Evolutionary conservation across 2,797 vertebrate genomes (phyloP).

Genomic region (Enoplosus armatus): DNA sequence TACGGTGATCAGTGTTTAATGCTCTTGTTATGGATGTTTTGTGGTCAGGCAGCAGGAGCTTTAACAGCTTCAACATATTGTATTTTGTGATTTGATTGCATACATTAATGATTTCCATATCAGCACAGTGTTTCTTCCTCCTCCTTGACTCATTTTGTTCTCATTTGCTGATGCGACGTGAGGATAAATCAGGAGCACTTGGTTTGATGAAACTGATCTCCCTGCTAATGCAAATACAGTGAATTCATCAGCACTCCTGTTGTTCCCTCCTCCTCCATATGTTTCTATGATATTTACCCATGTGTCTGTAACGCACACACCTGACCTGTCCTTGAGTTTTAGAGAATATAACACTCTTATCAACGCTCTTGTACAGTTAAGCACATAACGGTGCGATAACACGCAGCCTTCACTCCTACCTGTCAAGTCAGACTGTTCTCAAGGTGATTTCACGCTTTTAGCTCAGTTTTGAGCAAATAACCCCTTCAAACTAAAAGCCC

Average conservation of each 20-base stretch:
- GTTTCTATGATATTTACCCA: not conserved
- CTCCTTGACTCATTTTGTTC: not conserved
- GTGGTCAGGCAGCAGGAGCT: not conserved
- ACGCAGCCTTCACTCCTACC: not conserved
- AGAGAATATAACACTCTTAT: conserved; percentile 39
- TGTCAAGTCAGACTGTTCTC: conserved; percentile 16
- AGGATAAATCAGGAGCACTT: too few relatives aligned
- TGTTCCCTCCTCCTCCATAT: not conserved
- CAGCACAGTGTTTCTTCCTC: not conserved
- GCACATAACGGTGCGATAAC: conserved; percentile 37
- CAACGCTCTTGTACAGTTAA: conserved; percentile 27
- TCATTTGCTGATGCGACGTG: not conserved
- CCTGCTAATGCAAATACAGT: not conserved
- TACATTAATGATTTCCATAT: not conserved
- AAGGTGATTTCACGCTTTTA: conserved; percentile 4
- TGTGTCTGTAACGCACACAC: not conserved
- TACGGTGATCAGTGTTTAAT: not conserved
- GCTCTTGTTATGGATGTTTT: not conserved
- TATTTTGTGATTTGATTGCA: not conserved
- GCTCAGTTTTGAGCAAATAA: not conserved
- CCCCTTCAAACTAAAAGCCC: not conserved
- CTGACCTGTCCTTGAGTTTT: conserved; percentile 29
- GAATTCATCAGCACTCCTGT: not conserved
- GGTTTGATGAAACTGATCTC: not conserved
- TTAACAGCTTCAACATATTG: not conserved